Evolutionary conservation across 2,888 invertebrate species (phyloP).

Genomic region (Argyresthia albistria): DNA sequence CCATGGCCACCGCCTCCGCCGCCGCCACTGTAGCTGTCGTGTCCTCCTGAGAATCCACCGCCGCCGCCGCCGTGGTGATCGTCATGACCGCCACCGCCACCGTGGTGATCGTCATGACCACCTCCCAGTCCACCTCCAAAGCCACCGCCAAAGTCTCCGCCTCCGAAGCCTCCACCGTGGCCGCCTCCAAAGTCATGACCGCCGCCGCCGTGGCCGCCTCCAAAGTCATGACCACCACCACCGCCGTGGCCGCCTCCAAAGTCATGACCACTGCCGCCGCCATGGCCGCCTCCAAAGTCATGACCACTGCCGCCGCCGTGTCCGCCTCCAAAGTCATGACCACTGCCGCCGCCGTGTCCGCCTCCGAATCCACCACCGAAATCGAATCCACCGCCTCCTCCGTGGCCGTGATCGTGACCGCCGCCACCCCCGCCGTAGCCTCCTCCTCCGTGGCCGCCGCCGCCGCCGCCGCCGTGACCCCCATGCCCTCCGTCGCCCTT

Average conservation of each 20-base stretch:
- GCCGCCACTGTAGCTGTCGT: conserved; percentile 17
- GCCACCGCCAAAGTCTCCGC: conserved; percentile 12
- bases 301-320: conserved; percentile 25
- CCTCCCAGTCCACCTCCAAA: conserved; percentile 17
- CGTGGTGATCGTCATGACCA: no score
- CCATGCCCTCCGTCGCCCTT: conserved; percentile 8
- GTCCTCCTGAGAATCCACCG: conserved; percentile 5
- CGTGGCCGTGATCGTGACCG: conserved; percentile 15
- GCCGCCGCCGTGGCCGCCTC: conserved; percentile 15
- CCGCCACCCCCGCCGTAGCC: conserved; percentile 20
- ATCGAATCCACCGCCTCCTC: conserved; percentile 21
- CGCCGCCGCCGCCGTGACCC: conserved; percentile 14
- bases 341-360: conserved; percentile 19
- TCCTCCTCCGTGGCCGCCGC: conserved; percentile 20
- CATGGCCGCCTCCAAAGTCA: conserved; percentile 16
- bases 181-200: conserved; percentile 17
- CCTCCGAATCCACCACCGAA: conserved; percentile 14
- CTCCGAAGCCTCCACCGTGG: conserved; percentile 20
- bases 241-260: conserved; percentile 13
- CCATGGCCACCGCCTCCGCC: conserved; percentile 10
- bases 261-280: conserved; percentile 14
- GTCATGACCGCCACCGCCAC: no score
- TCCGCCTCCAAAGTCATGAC: conserved; percentile 19
- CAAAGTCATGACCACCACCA: conserved; percentile 14
- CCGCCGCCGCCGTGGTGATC: conserved; percentile 12